Evolutionary conservation across 1,140 invertebrate species (phyloP).

Genomic region (Solenopsis fugax): DNA sequence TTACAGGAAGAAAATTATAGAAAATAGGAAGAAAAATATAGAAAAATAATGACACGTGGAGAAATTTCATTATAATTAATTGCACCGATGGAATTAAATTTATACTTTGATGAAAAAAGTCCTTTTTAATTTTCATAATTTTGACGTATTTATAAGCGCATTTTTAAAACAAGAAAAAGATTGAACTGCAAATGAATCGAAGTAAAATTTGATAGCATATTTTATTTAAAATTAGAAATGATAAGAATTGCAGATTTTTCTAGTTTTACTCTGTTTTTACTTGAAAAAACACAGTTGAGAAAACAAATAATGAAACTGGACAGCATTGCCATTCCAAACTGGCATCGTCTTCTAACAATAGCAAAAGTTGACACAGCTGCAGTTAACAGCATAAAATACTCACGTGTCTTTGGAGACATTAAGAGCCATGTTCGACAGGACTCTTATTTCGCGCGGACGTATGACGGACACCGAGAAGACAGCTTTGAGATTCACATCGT

Average conservation of each 20-base stretch:
- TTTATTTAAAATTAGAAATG: constrained; percentile 15
- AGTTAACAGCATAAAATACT: constrained; percentile 66
- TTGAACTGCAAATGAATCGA: not conserved
- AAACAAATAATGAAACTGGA: not conserved
- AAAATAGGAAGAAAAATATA: not conserved
- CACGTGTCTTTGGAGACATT: constrained; percentile 74
- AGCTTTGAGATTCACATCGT: constrained; percentile 90
- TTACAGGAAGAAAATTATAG: too few relatives aligned
- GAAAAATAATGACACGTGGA: not conserved
- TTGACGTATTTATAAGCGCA: not conserved
- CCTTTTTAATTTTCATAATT: not conserved
- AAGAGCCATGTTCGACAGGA: constrained; percentile 84
- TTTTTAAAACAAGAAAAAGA: not conserved
- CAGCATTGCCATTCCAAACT: not conserved
- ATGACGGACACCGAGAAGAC: constrained; percentile 83
- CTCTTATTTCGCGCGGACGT: constrained; percentile 76
- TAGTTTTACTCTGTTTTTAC: not conserved
- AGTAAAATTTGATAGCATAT: not conserved
- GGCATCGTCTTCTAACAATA: not conserved
- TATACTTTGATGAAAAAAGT: not conserved
- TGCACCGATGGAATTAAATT: not conserved
- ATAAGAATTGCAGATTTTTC: not conserved
- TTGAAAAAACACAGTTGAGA: not conserved
- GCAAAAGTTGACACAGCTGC: constrained; percentile 40
- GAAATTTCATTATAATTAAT: not conserved